These are phyloP conservation scores for Eilema depressum DNA, from an alignment of 2,888 invertebrate genomes.

Conservation along the genomic window DNA sequence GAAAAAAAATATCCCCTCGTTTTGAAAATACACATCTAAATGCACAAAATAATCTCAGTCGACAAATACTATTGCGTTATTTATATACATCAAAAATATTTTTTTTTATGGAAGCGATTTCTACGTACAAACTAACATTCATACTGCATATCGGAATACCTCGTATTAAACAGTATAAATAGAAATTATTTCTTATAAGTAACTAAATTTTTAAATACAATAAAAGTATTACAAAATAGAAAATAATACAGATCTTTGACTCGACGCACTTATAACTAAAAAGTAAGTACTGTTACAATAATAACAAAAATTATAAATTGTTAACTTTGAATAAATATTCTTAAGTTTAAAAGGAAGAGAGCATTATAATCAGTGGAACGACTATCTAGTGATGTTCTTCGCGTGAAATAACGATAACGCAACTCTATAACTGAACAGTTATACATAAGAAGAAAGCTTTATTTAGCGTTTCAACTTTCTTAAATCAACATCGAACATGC, in stretches of 20 bases:
- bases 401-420: constrained; percentile 33
- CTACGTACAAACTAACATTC: constrained; percentile 73
- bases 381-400: constrained; percentile 42
- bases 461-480: not conserved
- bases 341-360: constrained; percentile 78
- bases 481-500: not conserved
- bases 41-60: constrained; percentile 84
- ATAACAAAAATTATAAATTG: constrained; percentile 73
- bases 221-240: constrained; percentile 86
- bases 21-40: constrained; percentile 69
- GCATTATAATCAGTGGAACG: constrained; percentile 69
- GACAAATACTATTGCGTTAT: constrained; percentile 77
- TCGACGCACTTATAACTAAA: constrained; percentile 81
- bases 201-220: constrained; percentile 77
- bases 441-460: not conserved
- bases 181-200: constrained; percentile 69
- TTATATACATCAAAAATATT: constrained; percentile 70
- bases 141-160: constrained; percentile 83
- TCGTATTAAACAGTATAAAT: constrained; percentile 85
- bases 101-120: constrained; percentile 77
- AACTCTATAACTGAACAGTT: not conserved
- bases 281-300: constrained; percentile 82
- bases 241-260: constrained; percentile 88
- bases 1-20: constrained; percentile 56
- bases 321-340: constrained; percentile 84